Evolutionary conservation across 1,140 invertebrate species (phyloP).

Genomic region (Spodoptera frugiperda): DNA sequence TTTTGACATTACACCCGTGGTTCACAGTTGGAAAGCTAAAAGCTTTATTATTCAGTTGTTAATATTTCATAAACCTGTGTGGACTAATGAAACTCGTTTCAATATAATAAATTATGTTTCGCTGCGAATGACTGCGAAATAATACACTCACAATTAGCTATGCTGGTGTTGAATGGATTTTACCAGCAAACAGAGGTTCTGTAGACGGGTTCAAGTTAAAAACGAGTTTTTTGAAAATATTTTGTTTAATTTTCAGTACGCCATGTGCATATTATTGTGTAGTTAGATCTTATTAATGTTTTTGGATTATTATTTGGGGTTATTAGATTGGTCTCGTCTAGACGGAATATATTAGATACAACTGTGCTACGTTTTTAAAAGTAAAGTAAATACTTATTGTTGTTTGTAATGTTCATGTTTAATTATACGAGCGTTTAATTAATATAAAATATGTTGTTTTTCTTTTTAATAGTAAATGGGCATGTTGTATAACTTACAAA

Average conservation of each 20-base stretch:
- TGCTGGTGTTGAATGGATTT: not conserved
- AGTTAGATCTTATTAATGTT: no score
- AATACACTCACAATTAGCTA: slow-evolving; percentile 49
- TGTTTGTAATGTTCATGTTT: no score
- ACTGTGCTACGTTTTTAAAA: no score
- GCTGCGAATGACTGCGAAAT: slow-evolving; percentile 42
- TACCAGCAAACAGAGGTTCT: not conserved
- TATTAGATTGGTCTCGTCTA: no score
- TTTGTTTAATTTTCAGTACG: not conserved
- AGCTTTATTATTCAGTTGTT: slow-evolving; percentile 52
- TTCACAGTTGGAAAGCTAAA: slow-evolving; percentile 34
- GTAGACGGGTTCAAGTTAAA: slow-evolving; percentile 7
- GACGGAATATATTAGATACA: no score
- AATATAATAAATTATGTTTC: slow-evolving; percentile 56
- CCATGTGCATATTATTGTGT: not conserved
- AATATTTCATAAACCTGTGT: slow-evolving; percentile 48
- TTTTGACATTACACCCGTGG: slow-evolving; percentile 39
- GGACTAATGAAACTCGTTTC: slow-evolving; percentile 55
- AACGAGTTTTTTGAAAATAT: not conserved
- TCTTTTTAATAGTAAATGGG: no score
- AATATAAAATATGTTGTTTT: no score
- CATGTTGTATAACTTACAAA: no score
- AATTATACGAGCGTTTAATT: no score
- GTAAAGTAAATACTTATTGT: no score
- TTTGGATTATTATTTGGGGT: no score